Base-by-base conservation (phyloP, 2,797 vertebrate species). In the Erithacus rubecula region DNA sequence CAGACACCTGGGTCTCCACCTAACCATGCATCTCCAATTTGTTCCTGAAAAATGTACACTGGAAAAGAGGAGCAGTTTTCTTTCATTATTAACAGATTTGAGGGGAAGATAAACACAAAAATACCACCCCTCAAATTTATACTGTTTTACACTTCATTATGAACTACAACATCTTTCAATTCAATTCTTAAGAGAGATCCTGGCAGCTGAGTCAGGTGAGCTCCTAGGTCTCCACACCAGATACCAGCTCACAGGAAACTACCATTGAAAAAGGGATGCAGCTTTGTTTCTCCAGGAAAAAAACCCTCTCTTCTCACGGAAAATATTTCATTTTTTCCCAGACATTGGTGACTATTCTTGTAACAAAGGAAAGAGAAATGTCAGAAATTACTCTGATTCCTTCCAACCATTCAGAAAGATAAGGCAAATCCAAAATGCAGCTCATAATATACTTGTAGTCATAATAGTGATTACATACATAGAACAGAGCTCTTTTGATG, bases 211-310 rank as follows among this genome's bases (percentile, higher is more conserved):
- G 27, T 13, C 5, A 62, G 6, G 3, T 8, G 11, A 60, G 7
- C 7, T 62, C 34, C 1, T 3, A 32, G 9, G 12, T 62, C 43
- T 75, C 12, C 21, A 24, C 5, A 11, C 22, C 24, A 81, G 15
- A 65, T 6, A 7, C 17, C 27, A 32, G 8, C 10, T 72, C 23
- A 69, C 19, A 63, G 32, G 34, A 76, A 90, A 47, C 7, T 44
- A 30, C 4, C 13, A 27, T 5, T 23, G n/a, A 32, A 71, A 79
- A 56, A 60, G 0, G 1, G 2, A 17, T 52, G 4, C 4, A 47
- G 52, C 37, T 34, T 71, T 64, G 15, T 53, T 82, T 91, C 44
- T 72, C 34, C 47, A 44, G 27, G 17, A 91, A 79, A 77, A 77
- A 6, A 85, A 51, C 14, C 30, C 13, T 32, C 15, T 56, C 9